Conservation (phyloP, 2,888 invertebrate species). For the Fragum whitleyi region DNA sequence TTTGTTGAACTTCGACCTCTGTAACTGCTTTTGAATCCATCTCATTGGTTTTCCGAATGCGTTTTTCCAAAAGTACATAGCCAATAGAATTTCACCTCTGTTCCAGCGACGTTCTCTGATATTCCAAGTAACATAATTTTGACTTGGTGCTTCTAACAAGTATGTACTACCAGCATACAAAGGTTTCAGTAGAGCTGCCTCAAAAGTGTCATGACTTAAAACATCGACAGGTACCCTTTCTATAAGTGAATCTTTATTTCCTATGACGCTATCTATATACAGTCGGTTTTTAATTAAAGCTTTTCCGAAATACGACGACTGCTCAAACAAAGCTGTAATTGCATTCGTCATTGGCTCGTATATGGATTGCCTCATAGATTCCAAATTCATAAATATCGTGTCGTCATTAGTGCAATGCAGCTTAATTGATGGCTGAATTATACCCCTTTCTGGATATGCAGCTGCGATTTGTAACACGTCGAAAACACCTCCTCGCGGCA, state of each 20-base stretch:
- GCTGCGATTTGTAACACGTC: constrained; percentile 77
- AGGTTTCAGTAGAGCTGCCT: constrained; percentile 77
- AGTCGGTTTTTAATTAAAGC: constrained; percentile 78
- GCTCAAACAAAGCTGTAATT: constrained; percentile 74
- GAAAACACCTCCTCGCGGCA: constrained; percentile 73
- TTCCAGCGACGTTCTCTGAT: constrained; percentile 80
- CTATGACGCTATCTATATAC: constrained; percentile 80
- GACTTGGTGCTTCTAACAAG: constrained; percentile 77
- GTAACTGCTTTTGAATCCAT: constrained; percentile 74
- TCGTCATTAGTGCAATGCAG: constrained; percentile 71
- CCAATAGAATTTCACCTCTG: constrained; percentile 77
- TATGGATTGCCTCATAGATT: constrained; percentile 76
- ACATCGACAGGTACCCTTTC: constrained; percentile 80
- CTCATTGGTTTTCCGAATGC: constrained; percentile 75
- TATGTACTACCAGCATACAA: constrained; percentile 75
- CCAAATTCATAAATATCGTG: constrained; percentile 81
- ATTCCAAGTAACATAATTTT: constrained; percentile 81
- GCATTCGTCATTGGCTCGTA: constrained; percentile 80
- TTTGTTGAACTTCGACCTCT: constrained; percentile 74
- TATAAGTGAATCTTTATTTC: constrained; percentile 72
- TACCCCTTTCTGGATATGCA: constrained; percentile 77
- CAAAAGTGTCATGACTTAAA: constrained; percentile 81
- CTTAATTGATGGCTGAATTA: constrained; percentile 80
- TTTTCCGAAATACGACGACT: constrained; percentile 80
- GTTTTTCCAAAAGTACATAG: constrained; percentile 80